phyloP scores from a whole-genome alignment of 1,140 invertebrate genomes.

The Drosophila chauvacae region DNA sequence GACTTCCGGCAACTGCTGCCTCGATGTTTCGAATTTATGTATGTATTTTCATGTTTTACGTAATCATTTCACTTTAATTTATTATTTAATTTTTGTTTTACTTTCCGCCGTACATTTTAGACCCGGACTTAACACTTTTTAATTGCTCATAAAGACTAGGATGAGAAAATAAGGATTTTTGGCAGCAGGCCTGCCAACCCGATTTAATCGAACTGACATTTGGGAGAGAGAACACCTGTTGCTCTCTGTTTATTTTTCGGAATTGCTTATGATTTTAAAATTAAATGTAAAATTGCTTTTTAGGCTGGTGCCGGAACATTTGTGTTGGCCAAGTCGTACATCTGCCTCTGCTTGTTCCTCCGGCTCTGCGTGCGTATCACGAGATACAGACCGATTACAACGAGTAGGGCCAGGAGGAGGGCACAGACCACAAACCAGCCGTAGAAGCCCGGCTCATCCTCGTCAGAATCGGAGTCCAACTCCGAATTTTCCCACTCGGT shows the following conservation, averaged over 20 bases:
- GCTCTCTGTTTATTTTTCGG: slow-evolving; percentile 14
- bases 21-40: background rate
- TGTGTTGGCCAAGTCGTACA: slow-evolving; percentile 63
- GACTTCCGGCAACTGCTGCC: too few species aligned
- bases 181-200: slow-evolving; percentile 30
- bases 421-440: slow-evolving; percentile 70
- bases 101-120: background rate
- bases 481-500: slow-evolving; percentile 57
- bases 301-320: slow-evolving; percentile 32
- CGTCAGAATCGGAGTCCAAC: slow-evolving; percentile 12
- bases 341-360: slow-evolving; percentile 52
- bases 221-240: slow-evolving; percentile 21
- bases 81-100: background rate
- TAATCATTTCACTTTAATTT: slow-evolving; percentile 3
- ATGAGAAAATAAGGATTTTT: slow-evolving; percentile 13
- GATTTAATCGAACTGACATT: slow-evolving; percentile 24
- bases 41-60: background rate
- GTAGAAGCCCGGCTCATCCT: slow-evolving; percentile 52
- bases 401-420: slow-evolving; percentile 55
- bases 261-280: slow-evolving; percentile 6
- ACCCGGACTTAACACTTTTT: background rate
- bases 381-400: slow-evolving; percentile 49
- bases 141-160: background rate
- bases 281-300: background rate
- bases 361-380: slow-evolving; percentile 61